Evolutionary conservation across 2,888 invertebrate species (phyloP).

Genomic region (Temnothorax rugatulus): DNA sequence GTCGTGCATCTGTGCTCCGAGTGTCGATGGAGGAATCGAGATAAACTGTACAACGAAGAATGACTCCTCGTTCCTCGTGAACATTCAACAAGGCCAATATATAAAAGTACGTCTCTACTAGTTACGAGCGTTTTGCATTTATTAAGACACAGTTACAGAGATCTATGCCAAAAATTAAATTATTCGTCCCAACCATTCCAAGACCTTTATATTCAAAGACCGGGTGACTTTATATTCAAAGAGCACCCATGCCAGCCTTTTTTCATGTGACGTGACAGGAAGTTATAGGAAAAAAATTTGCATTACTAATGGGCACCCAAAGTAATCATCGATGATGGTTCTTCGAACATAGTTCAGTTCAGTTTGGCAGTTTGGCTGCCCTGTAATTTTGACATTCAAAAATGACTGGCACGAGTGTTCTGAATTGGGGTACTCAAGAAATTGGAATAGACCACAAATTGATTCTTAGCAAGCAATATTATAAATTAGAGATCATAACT

Average conservation of each 20-base stretch:
- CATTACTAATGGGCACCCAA: too few relatives aligned
- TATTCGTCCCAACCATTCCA: not conserved
- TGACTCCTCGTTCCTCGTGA: slow-evolving; percentile 67
- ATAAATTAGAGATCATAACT: not conserved
- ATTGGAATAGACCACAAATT: not conserved
- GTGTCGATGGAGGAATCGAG: slow-evolving; percentile 61
- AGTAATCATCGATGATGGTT: too few relatives aligned
- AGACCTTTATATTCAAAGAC: not conserved
- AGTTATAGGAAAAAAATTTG: too few relatives aligned
- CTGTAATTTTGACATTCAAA: too few relatives aligned
- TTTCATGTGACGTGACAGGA: too few relatives aligned
- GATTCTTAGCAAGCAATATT: not conserved
- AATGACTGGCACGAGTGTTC: too few relatives aligned
- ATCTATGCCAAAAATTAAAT: slow-evolving; percentile 7
- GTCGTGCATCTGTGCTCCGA: slow-evolving; percentile 55
- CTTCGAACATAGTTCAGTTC: too few relatives aligned
- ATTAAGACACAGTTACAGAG: not conserved
- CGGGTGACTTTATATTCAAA: too few relatives aligned
- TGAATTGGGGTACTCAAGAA: not conserved
- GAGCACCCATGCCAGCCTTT: too few relatives aligned
- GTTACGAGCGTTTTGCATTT: not conserved
- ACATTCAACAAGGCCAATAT: slow-evolving; percentile 63
- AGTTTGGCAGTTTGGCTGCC: too few relatives aligned
- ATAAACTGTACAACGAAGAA: slow-evolving; percentile 67
- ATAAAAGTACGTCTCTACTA: slow-evolving; percentile 60